Conservation (phyloP, 1,140 invertebrate genomes). For the Drosophila willistoni region DNA sequence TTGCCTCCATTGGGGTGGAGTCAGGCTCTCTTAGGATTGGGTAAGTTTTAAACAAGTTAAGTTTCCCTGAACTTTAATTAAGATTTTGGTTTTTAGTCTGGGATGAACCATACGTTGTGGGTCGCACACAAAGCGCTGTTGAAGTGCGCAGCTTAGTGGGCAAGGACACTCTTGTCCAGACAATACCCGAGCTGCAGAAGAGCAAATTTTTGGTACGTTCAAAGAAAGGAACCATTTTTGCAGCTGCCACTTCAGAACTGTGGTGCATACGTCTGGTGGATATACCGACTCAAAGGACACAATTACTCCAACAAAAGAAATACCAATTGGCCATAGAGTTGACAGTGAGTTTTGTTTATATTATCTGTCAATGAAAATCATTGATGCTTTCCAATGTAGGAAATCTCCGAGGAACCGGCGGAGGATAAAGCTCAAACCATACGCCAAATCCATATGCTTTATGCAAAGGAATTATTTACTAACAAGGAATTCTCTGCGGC, state of each 20-base stretch:
- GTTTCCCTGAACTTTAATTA: not conserved
- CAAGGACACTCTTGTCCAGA: constrained; percentile 90
- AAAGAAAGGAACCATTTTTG: constrained; percentile 91
- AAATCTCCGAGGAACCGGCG: constrained; percentile 91
- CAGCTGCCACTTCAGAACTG: constrained; percentile 93
- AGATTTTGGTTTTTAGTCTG: constrained; percentile 87
- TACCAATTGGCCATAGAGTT: constrained; percentile 97
- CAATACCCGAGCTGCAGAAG: constrained; percentile 88
- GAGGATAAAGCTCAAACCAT: constrained; percentile 92
- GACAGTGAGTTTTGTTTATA: constrained; percentile 87
- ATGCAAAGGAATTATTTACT: constrained; percentile 95
- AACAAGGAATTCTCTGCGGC: constrained; percentile 94
- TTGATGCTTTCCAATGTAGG: constrained; percentile 84
- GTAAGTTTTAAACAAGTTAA: constrained; percentile 30
- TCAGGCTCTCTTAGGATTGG: constrained; percentile 62
- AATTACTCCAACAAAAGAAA: constrained; percentile 93
- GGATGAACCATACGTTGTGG: constrained; percentile 95
- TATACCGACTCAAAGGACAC: constrained; percentile 91
- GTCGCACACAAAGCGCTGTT: constrained; percentile 90
- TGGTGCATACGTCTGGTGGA: constrained; percentile 93
- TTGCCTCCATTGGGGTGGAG: constrained; percentile 63
- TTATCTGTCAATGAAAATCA: not conserved
- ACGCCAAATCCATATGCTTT: constrained; percentile 94
- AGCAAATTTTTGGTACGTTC: constrained; percentile 87
- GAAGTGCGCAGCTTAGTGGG: constrained; percentile 92